Conservation (phyloP, 2,113 vertebrate species). For the Engraulis encrasicolus region DNA sequence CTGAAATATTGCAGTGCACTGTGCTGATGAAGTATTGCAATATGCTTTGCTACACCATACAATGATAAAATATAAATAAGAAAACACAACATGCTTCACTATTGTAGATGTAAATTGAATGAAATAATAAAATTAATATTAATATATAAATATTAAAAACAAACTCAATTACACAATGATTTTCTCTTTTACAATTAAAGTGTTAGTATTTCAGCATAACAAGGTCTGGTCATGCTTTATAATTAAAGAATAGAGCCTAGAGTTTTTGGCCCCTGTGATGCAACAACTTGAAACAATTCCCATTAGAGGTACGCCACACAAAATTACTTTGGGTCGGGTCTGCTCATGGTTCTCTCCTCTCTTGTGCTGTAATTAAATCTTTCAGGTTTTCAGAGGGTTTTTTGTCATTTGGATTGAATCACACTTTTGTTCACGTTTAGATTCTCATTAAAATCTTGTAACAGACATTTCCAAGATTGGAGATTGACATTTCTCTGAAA, state of each 20-base stretch:
- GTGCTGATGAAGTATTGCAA: too few species aligned
- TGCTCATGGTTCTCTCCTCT: background rate
- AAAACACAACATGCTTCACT: too few species aligned
- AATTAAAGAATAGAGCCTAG: background rate
- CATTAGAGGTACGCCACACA: background rate
- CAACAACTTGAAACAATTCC: background rate
- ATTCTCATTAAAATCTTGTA: background rate
- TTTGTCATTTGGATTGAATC: background rate
- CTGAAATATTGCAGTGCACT: too few species aligned
- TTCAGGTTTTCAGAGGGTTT: background rate
- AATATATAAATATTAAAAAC: too few species aligned
- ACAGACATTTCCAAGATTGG: background rate
- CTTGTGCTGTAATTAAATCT: background rate
- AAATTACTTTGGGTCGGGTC: background rate
- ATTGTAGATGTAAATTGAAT: too few species aligned
- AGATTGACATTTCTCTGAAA: background rate
- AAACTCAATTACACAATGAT: too few species aligned
- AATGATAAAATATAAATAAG: too few species aligned
- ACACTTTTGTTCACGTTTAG: background rate
- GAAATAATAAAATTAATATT: too few species aligned
- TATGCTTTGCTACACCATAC: too few species aligned
- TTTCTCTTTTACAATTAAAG: too few species aligned
- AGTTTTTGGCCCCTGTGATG: background rate
- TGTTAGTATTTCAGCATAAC: too few species aligned
- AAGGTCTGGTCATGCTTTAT: too few species aligned